Conservation (phyloP, 2,888 invertebrate genomes). For the Subacronicta megacephala region DNA sequence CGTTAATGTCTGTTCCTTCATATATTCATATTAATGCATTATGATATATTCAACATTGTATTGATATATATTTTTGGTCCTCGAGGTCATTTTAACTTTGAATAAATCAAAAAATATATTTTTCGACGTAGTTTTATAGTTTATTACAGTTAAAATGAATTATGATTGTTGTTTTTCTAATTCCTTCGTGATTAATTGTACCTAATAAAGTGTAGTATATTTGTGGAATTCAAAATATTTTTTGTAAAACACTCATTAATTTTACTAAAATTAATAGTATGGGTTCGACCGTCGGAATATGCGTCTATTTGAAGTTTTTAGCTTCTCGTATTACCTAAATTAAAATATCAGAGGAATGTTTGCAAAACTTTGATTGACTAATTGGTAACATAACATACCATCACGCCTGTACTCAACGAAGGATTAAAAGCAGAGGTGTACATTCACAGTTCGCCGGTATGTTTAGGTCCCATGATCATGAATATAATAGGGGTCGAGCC, state of each 20-base stretch:
- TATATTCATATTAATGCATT: constrained; percentile 59
- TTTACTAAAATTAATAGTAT: constrained; percentile 45
- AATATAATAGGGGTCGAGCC: too few species aligned
- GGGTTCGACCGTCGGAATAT: constrained; percentile 33
- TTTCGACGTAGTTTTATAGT: constrained; percentile 29
- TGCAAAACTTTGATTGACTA: too few species aligned
- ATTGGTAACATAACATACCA: too few species aligned
- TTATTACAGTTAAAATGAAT: constrained; percentile 44
- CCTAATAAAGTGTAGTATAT: constrained; percentile 41
- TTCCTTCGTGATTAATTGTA: constrained; percentile 49
- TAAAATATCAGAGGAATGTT: not conserved
- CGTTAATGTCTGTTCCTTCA: constrained; percentile 66
- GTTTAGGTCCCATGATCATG: too few species aligned
- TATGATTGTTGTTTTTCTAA: constrained; percentile 42
- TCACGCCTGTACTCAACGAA: too few species aligned
- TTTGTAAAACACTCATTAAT: constrained; percentile 43
- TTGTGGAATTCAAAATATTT: constrained; percentile 46
- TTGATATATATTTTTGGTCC: constrained; percentile 44
- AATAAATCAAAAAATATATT: constrained; percentile 50
- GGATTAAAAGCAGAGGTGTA: too few species aligned
- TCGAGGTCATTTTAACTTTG: constrained; percentile 46
- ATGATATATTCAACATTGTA: constrained; percentile 55
- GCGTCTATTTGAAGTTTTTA: constrained; percentile 32
- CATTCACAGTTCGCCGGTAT: too few species aligned
- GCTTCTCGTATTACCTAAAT: not conserved